Base-by-base conservation (phyloP, 2,113 vertebrate genomes). In the Melozone crissalis region DNA sequence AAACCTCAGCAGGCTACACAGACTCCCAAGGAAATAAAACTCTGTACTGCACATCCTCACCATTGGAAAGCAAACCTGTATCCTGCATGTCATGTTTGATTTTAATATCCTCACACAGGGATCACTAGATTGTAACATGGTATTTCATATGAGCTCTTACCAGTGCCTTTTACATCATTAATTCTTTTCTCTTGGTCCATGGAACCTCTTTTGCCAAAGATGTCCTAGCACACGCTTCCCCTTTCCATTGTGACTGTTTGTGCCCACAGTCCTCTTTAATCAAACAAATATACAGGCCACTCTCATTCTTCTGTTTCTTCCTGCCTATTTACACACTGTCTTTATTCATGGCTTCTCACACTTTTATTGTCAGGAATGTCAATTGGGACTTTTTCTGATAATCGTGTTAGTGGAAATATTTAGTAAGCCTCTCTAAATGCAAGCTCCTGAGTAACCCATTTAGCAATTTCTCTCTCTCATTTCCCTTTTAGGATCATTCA, bases 171-270 rank as follows among this genome's bases (percentile, higher is more conserved):
- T 72, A 46, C 33, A 13, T n/a, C 21, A 41, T 74, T 7, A 67
- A 5, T 39, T 26, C 22, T 80, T 84, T 87, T 49, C 28, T 74
- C 58, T 63, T 33, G 39, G 20, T 74, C 15, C 31, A 23, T 58
- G 81, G 47, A 80, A 93, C 9, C 28, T 51, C 24, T n/a, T 24
- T 41, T 1, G 5, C 37, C 57, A 35, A 39, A 46, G 39, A 65
- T 33, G 18, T 21, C 39, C 37, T 41, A 65, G 17, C 39, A 73
- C 13, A 51, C 0, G 0, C 39, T 87, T 89, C 30, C 23, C 33
- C 13, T 61, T 90, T 68, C 37, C 74, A 44, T 12, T 65, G 46
- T 27, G 37, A 55, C 19, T 58, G 10, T 26, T 47, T 0, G 4
- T 49, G 52, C 43, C 82, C 58, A 63, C 26, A 35, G 33, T 15